Evolutionary conservation across 2,797 vertebrate species (phyloP).

Genomic region (Paratrypauchen microcephalus): DNA sequence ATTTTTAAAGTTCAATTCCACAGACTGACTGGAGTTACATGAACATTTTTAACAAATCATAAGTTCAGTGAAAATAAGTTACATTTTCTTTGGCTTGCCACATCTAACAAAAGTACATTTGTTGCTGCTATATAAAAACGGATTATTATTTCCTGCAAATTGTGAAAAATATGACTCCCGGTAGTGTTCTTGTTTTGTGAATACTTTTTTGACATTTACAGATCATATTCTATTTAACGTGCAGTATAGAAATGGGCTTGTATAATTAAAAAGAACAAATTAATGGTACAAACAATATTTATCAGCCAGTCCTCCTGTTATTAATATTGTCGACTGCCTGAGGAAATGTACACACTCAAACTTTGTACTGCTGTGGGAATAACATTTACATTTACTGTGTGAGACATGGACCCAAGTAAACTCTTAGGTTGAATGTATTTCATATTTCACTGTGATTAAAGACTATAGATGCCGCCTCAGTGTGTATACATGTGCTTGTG

Average conservation of each 20-base stretch:
- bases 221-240: background rate
- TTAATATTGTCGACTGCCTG: background rate
- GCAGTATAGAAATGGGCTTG: background rate
- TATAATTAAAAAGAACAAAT: background rate
- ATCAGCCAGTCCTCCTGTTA: background rate
- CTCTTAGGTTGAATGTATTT: slow-evolving; percentile 3
- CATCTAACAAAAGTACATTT: background rate
- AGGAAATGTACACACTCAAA: background rate
- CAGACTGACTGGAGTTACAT: background rate
- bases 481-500: too few species aligned
- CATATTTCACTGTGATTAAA: background rate
- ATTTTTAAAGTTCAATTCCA: background rate
- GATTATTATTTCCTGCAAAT: background rate
- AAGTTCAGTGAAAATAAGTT: background rate
- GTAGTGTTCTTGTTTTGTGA: background rate
- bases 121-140: background rate
- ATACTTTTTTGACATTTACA: background rate
- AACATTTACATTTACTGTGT: slow-evolving; percentile 3
- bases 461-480: background rate
- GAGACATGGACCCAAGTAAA: background rate
- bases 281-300: background rate
- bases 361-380: background rate
- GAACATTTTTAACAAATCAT: background rate
- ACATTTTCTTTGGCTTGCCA: background rate
- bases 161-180: background rate